Evolutionary conservation across 2,113 vertebrate species (phyloP).

Genomic region (Tamias sibiricus): DNA sequence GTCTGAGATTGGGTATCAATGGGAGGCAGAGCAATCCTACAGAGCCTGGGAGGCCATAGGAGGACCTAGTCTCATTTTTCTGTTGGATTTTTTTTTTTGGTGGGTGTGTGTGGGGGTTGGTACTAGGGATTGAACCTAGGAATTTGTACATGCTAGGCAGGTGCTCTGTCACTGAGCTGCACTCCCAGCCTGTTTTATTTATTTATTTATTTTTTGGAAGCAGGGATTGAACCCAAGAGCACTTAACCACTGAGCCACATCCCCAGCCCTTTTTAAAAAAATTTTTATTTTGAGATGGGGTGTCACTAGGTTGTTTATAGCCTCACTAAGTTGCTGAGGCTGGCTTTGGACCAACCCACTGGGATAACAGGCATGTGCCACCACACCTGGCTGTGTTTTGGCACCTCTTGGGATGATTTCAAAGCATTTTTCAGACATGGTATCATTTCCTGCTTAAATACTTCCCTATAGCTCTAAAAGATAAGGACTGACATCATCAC

Average conservation of each 20-base stretch:
- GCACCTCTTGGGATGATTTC: not conserved
- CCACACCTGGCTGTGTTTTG: too few relatives aligned
- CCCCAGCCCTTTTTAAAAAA: too few relatives aligned
- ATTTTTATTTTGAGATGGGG: too few relatives aligned
- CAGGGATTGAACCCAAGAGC: too few relatives aligned
- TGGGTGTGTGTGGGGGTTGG: not conserved
- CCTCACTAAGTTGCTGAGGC: too few relatives aligned
- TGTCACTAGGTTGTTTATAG: too few relatives aligned
- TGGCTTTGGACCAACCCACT: too few relatives aligned
- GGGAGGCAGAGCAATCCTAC: not conserved
- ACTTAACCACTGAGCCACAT: too few relatives aligned
- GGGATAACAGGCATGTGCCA: too few relatives aligned
- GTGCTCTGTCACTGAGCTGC: too few relatives aligned
- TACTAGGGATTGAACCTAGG: not conserved
- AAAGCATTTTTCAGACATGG: not conserved
- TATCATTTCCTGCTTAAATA: not conserved
- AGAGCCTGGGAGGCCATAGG: rapidly evolving
- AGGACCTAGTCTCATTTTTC: not conserved
- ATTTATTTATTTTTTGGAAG: too few relatives aligned
- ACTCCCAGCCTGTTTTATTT: too few relatives aligned
- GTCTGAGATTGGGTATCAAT: not conserved
- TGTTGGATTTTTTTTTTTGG: not conserved
- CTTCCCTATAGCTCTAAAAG: not conserved
- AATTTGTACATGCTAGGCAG: not conserved
- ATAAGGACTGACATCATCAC: not conserved